phyloP scores from a whole-genome alignment of 1,140 invertebrate genomes.

The Episyrphus balteatus region DNA sequence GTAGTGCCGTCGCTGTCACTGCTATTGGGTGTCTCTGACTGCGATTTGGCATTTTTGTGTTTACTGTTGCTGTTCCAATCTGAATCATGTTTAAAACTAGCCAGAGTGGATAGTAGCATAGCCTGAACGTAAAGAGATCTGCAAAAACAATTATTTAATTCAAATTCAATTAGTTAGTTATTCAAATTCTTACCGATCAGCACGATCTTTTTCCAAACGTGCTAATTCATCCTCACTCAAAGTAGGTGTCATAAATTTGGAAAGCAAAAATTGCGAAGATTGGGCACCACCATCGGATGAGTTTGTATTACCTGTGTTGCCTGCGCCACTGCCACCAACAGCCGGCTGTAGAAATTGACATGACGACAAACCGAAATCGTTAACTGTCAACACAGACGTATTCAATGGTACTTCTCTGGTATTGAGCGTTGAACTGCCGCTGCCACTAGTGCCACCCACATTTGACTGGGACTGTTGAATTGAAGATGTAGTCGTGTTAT shows the following conservation, averaged over 20 bases:
- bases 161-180: neutral
- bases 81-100: neutral
- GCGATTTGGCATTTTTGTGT: constrained; percentile 31
- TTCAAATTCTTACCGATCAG: constrained; percentile 22
- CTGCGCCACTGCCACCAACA: constrained; percentile 11
- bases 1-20: constrained; percentile 13
- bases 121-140: neutral
- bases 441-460: constrained; percentile 18
- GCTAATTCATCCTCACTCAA: constrained; percentile 30
- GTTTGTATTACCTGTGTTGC: neutral
- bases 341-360: constrained; percentile 8
- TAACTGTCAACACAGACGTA: constrained; percentile 9
- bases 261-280: constrained; percentile 24
- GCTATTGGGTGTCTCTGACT: constrained; percentile 14
- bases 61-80: constrained; percentile 14
- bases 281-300: constrained; percentile 17
- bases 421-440: constrained; percentile 17
- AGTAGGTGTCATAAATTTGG: constrained; percentile 35
- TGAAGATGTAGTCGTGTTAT: constrained; percentile 23
- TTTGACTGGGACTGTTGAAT: constrained; percentile 32
- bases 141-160: constrained; percentile 1
- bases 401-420: constrained; percentile 26
- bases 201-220: constrained; percentile 28
- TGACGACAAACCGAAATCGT: constrained; percentile 9
- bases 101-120: neutral